Evolutionary conservation across 2,888 invertebrate species (phyloP), one percentile per base, ranked within the genome.

Genomic region (Clistopyga incitator): DNA sequence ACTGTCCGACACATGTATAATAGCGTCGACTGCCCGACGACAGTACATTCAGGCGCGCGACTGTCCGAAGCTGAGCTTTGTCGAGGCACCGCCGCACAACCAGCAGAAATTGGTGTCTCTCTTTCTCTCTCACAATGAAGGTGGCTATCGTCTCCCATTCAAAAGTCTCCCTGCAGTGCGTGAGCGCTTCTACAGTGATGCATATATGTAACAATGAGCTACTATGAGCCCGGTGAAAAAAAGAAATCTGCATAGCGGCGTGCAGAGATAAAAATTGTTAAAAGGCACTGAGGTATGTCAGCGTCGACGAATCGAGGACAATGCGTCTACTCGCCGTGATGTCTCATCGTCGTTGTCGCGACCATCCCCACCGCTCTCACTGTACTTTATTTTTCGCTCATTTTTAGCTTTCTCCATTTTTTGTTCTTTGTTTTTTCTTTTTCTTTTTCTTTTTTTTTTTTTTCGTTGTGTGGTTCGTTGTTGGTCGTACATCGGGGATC

Each of bases 271-370:
- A 56, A 78, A 71, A 67, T 54, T 67, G 71, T 74, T 77, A 77
- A 83, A 83, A 83, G 83, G 80, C 80, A 80, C 75, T 71, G 76
- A 45, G 45, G 79, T 72, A 68, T 72, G 29, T 64, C 67, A 67
- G 67, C 77, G 71, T 74, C 76, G 80, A 80, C 72, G 83, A 72
- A 72, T 72, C 72, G 77, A 68, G 72, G 77, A 83, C 83, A 83
- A 83, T 83, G 80, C 80, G 81, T 81, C 81, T 65, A 18, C 59
- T 54, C 83, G 76, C 76, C 83, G 80, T 52, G 83, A 80, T 77
- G 80, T 80, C 80, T 81, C 82, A 71, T 78, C 82, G 77, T 59
- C 50, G 59, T 65, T 64, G 72, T 70, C 65, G 71, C 64, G 38
- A 42, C 61, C 70, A 10, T 20, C 47, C 68, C 78, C 23, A 13